Conservation (phyloP, 2,888 invertebrate species). For the Latheticus oryzae region DNA sequence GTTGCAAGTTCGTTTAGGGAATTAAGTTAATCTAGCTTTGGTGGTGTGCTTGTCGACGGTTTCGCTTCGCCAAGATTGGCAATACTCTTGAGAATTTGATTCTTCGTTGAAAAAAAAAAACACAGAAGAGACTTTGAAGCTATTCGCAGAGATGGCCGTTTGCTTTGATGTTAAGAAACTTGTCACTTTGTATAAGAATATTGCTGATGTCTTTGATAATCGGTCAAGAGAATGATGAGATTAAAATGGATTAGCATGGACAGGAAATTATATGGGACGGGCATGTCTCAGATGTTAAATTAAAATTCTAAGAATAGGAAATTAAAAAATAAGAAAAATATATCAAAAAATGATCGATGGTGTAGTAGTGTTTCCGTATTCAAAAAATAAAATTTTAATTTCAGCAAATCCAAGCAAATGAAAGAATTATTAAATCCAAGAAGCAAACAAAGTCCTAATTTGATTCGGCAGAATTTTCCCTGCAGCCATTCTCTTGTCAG, state of each 20-base stretch:
- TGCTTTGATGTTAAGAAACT: slow-evolving; percentile 29
- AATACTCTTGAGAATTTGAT: slow-evolving; percentile 29
- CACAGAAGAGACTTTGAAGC: slow-evolving; percentile 26
- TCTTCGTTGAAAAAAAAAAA: slow-evolving; percentile 36
- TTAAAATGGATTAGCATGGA: slow-evolving; percentile 13
- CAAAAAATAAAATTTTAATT: too few species aligned
- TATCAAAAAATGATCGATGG: too few species aligned
- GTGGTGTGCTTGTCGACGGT: slow-evolving; percentile 38
- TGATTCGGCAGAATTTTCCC: too few species aligned
- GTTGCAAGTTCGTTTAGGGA: slow-evolving; percentile 40
- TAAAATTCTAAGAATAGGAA: too few species aligned
- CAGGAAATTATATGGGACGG: slow-evolving; percentile 25
- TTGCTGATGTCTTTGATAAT: slow-evolving; percentile 14
- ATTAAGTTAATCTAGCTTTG: slow-evolving; percentile 40
- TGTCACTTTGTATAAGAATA: slow-evolving; percentile 22
- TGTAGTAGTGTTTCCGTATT: too few species aligned
- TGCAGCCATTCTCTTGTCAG: too few species aligned
- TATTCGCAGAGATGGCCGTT: slow-evolving; percentile 13
- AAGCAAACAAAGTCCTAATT: slow-evolving; percentile 49
- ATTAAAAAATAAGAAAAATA: too few species aligned
- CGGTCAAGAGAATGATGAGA: slow-evolving; percentile 4
- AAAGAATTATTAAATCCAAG: too few species aligned
- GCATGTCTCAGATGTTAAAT: too few species aligned
- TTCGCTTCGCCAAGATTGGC: slow-evolving; percentile 41
- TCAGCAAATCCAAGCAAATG: too few species aligned